phyloP scores from a whole-genome alignment of 1,140 invertebrate species.

The Galleria mellonella region DNA sequence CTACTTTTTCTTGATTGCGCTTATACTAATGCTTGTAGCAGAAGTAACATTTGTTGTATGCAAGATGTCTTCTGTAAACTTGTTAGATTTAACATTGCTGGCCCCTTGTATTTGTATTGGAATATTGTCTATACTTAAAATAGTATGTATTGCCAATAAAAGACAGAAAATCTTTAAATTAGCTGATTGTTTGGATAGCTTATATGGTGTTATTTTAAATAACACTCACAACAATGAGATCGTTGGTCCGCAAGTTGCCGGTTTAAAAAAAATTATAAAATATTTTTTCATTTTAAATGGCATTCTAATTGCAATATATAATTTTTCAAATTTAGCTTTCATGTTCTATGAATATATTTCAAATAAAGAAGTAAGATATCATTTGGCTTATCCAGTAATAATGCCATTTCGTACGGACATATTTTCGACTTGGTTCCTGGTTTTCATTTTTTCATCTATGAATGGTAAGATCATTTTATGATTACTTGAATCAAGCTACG shows the following conservation, averaged over 20 bases:
- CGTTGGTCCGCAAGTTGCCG: constrained; percentile 22
- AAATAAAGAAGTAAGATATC: constrained; percentile 21
- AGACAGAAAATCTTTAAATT: constrained; percentile 29
- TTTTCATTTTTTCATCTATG: constrained; percentile 33
- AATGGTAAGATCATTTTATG: constrained; percentile 26
- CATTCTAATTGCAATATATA: constrained; percentile 41
- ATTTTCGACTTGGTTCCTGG: constrained; percentile 27
- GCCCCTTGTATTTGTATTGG: constrained; percentile 39
- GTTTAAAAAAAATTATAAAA: constrained; percentile 31
- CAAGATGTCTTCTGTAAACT: constrained; percentile 34
- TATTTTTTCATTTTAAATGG: constrained; percentile 44
- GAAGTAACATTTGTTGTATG: constrained; percentile 32
- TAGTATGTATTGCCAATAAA: constrained; percentile 22
- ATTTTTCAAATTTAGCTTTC: constrained; percentile 35
- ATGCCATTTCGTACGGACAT: constrained; percentile 35
- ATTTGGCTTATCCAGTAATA: constrained; percentile 34
- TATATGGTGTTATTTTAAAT: constrained; percentile 21
- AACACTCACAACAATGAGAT: constrained; percentile 19
- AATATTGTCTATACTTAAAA: constrained; percentile 35
- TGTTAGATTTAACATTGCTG: constrained; percentile 35
- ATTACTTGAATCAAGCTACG: not conserved
- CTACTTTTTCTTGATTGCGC: constrained; percentile 18
- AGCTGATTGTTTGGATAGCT: constrained; percentile 14
- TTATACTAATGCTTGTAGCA: constrained; percentile 21
- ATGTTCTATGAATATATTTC: constrained; percentile 31